phyloP scores from a whole-genome alignment of 2,797 vertebrate species.

The Acanthurus lineatus region DNA sequence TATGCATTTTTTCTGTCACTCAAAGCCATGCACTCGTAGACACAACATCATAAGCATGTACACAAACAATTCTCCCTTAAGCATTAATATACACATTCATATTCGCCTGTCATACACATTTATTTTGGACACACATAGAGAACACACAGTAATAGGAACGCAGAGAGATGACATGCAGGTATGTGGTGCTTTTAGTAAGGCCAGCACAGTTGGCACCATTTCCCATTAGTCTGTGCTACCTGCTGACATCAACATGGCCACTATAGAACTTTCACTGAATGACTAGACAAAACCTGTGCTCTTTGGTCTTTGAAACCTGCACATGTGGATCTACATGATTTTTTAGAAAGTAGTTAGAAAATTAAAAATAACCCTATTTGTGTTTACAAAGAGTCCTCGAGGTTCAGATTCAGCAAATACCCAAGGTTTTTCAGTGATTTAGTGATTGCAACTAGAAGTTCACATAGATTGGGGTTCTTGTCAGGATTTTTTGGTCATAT shows the following conservation, averaged over 20 bases:
- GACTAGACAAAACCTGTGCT: conserved; percentile 8
- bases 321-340: conserved; percentile 1
- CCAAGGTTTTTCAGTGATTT: background rate
- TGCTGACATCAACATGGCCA: conserved; percentile 19
- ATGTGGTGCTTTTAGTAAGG: conserved; percentile 26
- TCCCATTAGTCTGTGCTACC: conserved; percentile 44
- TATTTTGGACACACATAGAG: background rate
- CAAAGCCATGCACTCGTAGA: conserved; percentile 11
- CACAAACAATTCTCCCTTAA: conserved; percentile 11
- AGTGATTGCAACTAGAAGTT: background rate
- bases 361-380: background rate
- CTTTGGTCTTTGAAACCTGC: background rate
- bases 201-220: conserved; percentile 41
- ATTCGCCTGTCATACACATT: conserved; percentile 16
- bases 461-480: background rate
- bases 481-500: conserved; percentile 5
- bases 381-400: background rate
- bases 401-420: conserved; percentile 9
- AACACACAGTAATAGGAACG: background rate
- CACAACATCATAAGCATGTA: conserved; percentile 23
- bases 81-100: conserved; percentile 37
- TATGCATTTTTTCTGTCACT: conserved; percentile 31
- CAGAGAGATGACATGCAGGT: conserved; percentile 31
- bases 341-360: background rate
- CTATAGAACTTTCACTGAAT: conserved; percentile 36